Evolutionary conservation across 2,113 vertebrate species (phyloP), one percentile per base, ranked within the genome.

Genomic region (Tragelaphus scriptus): DNA sequence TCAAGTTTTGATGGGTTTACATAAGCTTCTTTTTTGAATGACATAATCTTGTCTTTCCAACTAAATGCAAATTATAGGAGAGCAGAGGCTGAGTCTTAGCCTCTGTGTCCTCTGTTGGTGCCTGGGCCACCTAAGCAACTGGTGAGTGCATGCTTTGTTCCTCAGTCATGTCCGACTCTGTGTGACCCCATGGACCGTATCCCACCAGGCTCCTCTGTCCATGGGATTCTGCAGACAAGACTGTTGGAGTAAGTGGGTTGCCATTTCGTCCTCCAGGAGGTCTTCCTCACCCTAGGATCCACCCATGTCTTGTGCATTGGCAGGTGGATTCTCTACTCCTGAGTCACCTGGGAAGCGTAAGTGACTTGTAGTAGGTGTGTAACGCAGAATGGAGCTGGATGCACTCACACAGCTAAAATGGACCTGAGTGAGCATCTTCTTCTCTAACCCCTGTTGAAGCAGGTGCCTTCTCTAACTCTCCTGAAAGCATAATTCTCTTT

Each of bases 371-470:
- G 53, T 58, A 82, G 55, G 30, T 16, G 14, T 9, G 23, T 11
- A 55, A 26, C 51, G 80, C 36, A 32, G 8, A 65, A 49, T n/a
- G 53, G 51, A 55, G 44, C 26, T 49, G 13, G 30, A 88, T 7
- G 82, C 82, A 26, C n/a, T 97, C 92, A 88, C 94, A 88, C 25
- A 84, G 59, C 71, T 61, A 21, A 77, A 77, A 80, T 40, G 8
- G 16, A 59, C 40, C 32, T 58, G 47, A 91, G 30, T 80, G 68
- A 63, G 44, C 86, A 25, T 36, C 55, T 88, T 68, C 28, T 88
- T 61, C 30, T 85, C 59, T 40, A 86, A 28, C 2, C 28, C 6
- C 5, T 23, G 1, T 51, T 85, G 86, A 86, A 86, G 30, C 13
- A 93, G 36, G 28, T 11, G 6, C 5, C 79, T 88, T 91, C 25